Evolutionary conservation across 2,113 vertebrate species (phyloP).

Genomic region (Petromus typicus): DNA sequence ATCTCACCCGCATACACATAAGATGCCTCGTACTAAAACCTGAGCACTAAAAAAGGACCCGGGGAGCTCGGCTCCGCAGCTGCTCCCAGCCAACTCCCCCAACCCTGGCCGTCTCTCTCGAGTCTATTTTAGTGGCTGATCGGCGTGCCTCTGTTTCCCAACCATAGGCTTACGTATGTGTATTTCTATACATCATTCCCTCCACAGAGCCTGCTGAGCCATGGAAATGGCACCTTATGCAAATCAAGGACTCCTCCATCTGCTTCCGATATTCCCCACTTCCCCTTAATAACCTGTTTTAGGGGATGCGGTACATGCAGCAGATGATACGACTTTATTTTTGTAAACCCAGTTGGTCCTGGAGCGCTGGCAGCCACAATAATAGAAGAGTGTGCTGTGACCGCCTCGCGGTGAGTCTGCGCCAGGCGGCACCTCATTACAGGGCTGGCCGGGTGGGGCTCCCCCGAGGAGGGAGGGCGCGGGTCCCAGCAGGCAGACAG

Average conservation of each 20-base stretch:
- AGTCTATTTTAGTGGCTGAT: slow-evolving; percentile 28
- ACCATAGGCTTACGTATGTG: slow-evolving; percentile 25
- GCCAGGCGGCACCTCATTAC: neutral
- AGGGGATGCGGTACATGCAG: slow-evolving; percentile 33
- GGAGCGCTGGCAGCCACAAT: slow-evolving; percentile 61
- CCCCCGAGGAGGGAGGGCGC: accelerated
- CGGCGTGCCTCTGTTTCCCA: slow-evolving; percentile 47
- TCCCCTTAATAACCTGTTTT: slow-evolving; percentile 66
- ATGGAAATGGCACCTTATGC: slow-evolving; percentile 74
- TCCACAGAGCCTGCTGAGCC: slow-evolving; percentile 60
- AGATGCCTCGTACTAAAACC: neutral
- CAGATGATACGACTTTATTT: slow-evolving; percentile 74
- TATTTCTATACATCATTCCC: slow-evolving; percentile 8
- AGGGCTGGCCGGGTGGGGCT: neutral
- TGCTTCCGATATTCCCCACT: slow-evolving; percentile 65
- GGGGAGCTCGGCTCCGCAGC: neutral
- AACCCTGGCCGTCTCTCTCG: neutral
- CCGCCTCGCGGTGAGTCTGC: neutral
- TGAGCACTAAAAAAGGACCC: neutral
- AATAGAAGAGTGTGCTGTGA: neutral
- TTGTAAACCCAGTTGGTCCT: slow-evolving; percentile 73
- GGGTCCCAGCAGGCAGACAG: accelerated
- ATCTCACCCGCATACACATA: neutral
- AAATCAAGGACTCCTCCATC: slow-evolving; percentile 68
- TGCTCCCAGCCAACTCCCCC: neutral